These are phyloP conservation scores for Acheta domesticus DNA, from an alignment of 2,888 invertebrate species.

Conservation along the genomic window DNA sequence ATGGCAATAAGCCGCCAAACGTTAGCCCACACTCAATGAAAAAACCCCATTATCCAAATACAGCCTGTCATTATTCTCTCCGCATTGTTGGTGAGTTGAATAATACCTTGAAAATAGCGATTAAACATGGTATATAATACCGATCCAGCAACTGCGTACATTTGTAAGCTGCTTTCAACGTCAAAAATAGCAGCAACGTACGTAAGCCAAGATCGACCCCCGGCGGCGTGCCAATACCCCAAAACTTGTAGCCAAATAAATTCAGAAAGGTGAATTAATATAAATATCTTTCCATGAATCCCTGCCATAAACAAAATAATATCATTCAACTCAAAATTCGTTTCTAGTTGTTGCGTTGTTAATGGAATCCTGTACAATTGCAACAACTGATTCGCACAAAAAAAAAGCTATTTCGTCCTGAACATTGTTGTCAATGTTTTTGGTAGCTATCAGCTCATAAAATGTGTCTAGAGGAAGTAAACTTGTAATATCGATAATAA, in stretches of 20 bases:
- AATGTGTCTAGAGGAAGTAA: background rate
- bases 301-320: background rate
- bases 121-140: background rate
- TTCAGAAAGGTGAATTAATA: background rate
- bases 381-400: background rate
- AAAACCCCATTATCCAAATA: background rate
- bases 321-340: background rate
- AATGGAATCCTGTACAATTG: background rate
- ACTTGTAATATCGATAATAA: background rate
- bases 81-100: background rate
- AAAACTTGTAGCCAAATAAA: background rate
- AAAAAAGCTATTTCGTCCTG: too few species aligned
- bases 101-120: background rate
- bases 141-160: background rate
- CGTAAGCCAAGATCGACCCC: background rate
- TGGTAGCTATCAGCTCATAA: too few species aligned
- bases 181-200: background rate
- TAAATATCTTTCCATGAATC: background rate
- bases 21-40: background rate
- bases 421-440: background rate
- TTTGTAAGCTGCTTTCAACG: background rate
- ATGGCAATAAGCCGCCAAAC: background rate
- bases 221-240: background rate
- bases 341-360: background rate
- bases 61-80: background rate